Conservation (phyloP, 2,113 vertebrate species). For the Cyphomyrus plagiostoma region DNA sequence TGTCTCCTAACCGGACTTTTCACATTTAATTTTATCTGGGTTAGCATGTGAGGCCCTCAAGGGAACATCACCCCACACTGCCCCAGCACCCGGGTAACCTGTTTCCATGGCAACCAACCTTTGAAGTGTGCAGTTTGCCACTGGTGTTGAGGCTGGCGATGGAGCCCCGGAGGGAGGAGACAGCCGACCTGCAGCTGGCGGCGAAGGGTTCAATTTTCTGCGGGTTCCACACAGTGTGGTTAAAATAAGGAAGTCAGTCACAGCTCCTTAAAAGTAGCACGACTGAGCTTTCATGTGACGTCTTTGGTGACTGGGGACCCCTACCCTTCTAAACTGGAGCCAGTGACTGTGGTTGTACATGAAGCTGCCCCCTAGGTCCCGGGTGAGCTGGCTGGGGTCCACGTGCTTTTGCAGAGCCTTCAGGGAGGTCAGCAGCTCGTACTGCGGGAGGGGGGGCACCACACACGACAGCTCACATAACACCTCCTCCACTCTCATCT, state of each 20-base stretch:
- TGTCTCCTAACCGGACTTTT: background rate
- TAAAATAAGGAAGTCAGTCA: background rate
- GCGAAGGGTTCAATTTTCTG: conserved; percentile 74
- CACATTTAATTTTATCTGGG: background rate
- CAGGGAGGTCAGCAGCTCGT: conserved; percentile 66
- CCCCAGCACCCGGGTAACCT: background rate
- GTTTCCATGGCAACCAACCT: conserved; percentile 48
- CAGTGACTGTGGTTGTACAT: conserved; percentile 69
- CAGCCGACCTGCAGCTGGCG: conserved; percentile 58
- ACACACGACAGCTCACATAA: background rate
- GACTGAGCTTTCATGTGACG: background rate
- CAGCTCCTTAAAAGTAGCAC: background rate
- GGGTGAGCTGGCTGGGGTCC: conserved; percentile 67
- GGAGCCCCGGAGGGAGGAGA: conserved; percentile 61
- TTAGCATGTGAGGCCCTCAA: background rate
- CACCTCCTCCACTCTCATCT: background rate
- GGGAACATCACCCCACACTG: background rate
- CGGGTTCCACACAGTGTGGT: background rate
- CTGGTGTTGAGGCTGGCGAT: conserved; percentile 54
- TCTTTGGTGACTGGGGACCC: background rate
- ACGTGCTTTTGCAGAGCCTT: conserved; percentile 69
- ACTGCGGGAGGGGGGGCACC: conserved; percentile 45
- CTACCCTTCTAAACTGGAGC: conserved; percentile 69
- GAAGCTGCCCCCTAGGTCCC: conserved; percentile 66
- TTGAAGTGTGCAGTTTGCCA: conserved; percentile 48